Percentiles rank a stretch among this genome's conserved stretches.
Conservation (phyloP, 2,113 vertebrate species). For the Sprattus sprattus region DNA sequence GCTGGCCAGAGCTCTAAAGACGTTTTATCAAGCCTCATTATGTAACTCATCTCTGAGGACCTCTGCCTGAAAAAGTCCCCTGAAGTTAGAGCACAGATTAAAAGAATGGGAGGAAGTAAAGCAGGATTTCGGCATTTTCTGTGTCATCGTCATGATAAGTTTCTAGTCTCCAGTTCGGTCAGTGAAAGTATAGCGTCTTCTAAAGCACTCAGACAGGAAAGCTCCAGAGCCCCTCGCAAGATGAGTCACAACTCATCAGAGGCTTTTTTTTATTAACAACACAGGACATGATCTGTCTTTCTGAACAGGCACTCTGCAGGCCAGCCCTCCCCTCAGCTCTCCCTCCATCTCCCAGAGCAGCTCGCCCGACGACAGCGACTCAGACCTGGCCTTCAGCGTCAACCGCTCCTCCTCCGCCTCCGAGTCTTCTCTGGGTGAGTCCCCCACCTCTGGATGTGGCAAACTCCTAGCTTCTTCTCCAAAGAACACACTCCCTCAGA, state of each 20-base stretch:
- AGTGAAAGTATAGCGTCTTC: not conserved
- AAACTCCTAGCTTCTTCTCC: too few relatives aligned
- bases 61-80: not conserved
- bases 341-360: constrained; percentile 87
- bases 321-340: constrained; percentile 81
- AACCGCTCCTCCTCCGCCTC: constrained; percentile 95
- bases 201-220: not conserved
- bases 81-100: not conserved
- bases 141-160: not conserved
- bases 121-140: not conserved
- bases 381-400: constrained; percentile 92
- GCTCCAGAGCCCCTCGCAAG: not conserved
- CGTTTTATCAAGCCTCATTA: not conserved
- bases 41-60: not conserved
- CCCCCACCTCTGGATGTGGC: too few relatives aligned
- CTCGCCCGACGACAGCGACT: constrained; percentile 93
- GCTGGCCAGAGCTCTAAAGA: constrained; percentile 11
- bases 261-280: not conserved
- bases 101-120: not conserved
- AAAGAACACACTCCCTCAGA: too few relatives aligned
- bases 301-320: constrained; percentile 84
- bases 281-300: not conserved
- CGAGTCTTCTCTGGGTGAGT: constrained; percentile 95
- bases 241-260: not conserved
- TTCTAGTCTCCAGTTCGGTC: too few relatives aligned